Evolutionary conservation across 2,888 invertebrate species (phyloP).

Genomic region (Eristalis pertinax): DNA sequence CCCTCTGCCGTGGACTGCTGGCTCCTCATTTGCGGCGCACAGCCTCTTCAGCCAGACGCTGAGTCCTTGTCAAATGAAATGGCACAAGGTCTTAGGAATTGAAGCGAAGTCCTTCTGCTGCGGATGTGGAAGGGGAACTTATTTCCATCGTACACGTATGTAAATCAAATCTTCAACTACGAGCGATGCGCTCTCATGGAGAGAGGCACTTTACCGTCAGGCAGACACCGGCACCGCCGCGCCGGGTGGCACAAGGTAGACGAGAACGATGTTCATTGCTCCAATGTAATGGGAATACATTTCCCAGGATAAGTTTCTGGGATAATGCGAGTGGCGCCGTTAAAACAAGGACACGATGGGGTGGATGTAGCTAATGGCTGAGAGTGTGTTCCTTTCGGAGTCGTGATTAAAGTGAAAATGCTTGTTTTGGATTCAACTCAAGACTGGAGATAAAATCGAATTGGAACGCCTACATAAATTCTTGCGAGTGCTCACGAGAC

Average conservation of each 20-base stretch:
- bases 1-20: conserved; percentile 13
- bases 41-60: background rate
- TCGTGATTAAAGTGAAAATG: conserved; percentile 54
- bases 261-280: conserved; percentile 61
- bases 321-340: conserved; percentile 50
- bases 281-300: conserved; percentile 68
- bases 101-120: conserved; percentile 32
- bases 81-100: conserved; percentile 52
- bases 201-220: conserved; percentile 28
- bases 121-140: background rate
- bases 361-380: no score
- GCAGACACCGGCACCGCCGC: background rate
- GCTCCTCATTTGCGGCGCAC: conserved; percentile 35
- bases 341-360: background rate
- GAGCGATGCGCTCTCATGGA: conserved; percentile 30
- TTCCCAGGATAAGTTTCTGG: conserved; percentile 52
- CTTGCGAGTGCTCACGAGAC: background rate
- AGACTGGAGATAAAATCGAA: conserved; percentile 28
- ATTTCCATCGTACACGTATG: conserved; percentile 35
- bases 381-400: background rate
- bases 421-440: conserved; percentile 43
- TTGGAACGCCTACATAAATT: background rate
- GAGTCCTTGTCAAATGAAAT: conserved; percentile 44
- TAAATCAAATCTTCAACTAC: conserved; percentile 67
- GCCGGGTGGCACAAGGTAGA: conserved; percentile 15